phyloP scores from a whole-genome alignment of 2,113 vertebrate species.

The Chaetops frenatus region DNA sequence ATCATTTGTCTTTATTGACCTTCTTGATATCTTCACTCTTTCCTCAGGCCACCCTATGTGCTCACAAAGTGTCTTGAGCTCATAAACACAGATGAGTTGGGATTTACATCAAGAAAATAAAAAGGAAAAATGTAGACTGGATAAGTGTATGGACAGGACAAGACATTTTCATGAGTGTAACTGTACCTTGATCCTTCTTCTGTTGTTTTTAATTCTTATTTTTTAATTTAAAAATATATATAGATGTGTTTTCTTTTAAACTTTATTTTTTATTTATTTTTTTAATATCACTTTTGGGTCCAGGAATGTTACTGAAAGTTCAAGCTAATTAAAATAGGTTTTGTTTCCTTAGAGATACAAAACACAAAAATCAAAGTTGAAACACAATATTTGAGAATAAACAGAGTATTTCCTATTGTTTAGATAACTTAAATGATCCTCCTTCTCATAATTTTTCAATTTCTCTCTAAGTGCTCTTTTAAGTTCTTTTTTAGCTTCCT shows the following conservation, averaged over 20 bases:
- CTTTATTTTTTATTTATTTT: background rate
- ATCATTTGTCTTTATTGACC: background rate
- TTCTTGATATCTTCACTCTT: background rate
- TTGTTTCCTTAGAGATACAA: background rate
- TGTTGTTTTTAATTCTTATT: background rate
- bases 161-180: background rate
- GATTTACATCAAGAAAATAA: background rate
- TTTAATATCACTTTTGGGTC: background rate
- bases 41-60: background rate
- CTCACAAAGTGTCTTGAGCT: background rate
- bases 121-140: background rate
- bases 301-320: background rate
- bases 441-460: background rate
- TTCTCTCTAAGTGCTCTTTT: background rate
- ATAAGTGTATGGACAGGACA: background rate
- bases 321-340: background rate
- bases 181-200: background rate
- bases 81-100: background rate
- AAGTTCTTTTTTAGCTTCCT: background rate
- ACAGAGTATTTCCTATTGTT: background rate
- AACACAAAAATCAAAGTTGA: background rate
- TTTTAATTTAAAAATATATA: background rate
- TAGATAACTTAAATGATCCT: background rate
- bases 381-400: background rate
- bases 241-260: background rate